phyloP scores from a whole-genome alignment of 2,888 invertebrate genomes.

The Uropetala carovei region DNA sequence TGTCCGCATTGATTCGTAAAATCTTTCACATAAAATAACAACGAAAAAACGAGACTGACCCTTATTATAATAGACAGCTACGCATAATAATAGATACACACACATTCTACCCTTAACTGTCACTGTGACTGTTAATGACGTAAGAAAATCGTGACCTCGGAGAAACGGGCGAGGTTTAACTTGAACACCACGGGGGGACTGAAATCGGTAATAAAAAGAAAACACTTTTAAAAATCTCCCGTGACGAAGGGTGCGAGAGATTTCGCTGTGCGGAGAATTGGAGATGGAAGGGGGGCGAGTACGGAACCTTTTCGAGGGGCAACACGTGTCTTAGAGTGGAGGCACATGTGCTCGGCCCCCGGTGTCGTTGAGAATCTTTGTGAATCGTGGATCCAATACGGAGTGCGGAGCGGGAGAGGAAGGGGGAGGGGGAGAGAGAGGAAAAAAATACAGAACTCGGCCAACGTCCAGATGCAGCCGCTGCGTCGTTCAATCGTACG shows the following conservation, averaged over 20 bases:
- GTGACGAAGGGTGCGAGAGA: neutral
- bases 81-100: too few species aligned
- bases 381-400: conserved; percentile 39
- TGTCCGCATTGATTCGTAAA: too few species aligned
- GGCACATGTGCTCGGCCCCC: conserved; percentile 15
- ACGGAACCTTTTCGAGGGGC: neutral
- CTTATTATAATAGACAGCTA: too few species aligned
- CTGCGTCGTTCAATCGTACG: conserved; percentile 29
- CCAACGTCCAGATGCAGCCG: neutral
- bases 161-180: too few species aligned
- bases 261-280: neutral
- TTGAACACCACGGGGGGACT: too few species aligned
- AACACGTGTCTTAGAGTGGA: conserved; percentile 46
- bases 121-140: too few species aligned
- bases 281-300: neutral
- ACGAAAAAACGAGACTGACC: too few species aligned
- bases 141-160: too few species aligned
- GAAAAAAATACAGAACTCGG: neutral
- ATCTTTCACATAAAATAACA: too few species aligned
- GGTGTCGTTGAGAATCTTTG: neutral
- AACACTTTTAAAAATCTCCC: neutral
- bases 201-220: too few species aligned
- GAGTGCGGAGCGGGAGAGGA: neutral
- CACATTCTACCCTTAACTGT: too few species aligned
- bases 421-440: neutral